These are phyloP conservation scores for Urocitellus parryii DNA, from an alignment of 2,113 vertebrate genomes.

Conservation along the genomic window DNA sequence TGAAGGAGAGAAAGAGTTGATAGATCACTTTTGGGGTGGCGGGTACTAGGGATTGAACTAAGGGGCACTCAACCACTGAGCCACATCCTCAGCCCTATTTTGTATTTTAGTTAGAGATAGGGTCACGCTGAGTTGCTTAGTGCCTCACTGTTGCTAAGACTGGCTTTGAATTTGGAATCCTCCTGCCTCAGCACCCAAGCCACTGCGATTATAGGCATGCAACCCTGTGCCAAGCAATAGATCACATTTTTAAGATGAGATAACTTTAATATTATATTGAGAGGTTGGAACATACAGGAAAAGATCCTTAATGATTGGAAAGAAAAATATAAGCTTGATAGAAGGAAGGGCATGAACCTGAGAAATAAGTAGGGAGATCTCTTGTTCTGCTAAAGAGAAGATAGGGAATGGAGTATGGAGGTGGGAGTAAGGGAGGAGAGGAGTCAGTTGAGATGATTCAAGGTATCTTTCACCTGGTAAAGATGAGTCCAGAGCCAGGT, in stretches of 20 bases:
- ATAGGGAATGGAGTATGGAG: neutral
- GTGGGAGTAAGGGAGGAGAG: neutral
- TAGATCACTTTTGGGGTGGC: neutral
- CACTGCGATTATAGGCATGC: too few species aligned
- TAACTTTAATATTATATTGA: neutral
- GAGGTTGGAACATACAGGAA: neutral
- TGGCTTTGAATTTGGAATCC: too few species aligned
- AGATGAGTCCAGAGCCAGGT: neutral
- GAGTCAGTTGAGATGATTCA: neutral
- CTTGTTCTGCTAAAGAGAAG: neutral
- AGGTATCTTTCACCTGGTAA: neutral
- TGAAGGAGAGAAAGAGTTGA: neutral
- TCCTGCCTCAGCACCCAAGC: too few species aligned
- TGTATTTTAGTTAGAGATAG: too few species aligned
- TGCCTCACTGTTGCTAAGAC: too few species aligned
- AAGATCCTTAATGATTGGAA: neutral
- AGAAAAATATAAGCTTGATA: neutral
- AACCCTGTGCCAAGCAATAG: too few species aligned
- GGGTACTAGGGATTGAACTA: too few species aligned
- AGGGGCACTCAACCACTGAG: too few species aligned
- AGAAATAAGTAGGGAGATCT: neutral
- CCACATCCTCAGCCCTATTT: too few species aligned
- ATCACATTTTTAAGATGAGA: neutral
- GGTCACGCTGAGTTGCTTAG: too few species aligned
- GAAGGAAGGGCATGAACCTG: neutral